Evolutionary conservation across 2,888 invertebrate genomes (phyloP), one percentile per base, ranked within the genome.

Genomic region (Steinernema scapterisci): DNA sequence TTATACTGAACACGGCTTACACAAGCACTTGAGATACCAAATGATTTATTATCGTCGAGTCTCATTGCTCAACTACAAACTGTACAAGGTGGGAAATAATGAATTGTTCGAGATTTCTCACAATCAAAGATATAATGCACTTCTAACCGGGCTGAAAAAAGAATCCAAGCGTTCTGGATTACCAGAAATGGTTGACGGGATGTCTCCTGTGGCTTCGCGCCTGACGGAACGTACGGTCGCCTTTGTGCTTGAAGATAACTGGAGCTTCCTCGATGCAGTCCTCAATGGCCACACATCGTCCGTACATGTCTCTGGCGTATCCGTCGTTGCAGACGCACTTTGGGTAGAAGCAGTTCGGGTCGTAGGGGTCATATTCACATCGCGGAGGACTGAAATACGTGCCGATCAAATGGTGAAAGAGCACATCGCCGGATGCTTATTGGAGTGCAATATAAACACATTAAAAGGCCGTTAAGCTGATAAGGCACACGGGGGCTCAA

Each of bases 311-410:
- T 19, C 74, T 71, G 11, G 71, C 74, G 56, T 48, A 74, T 38
- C 0, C 54, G 16, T 76, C 74, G 46, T 79, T 80, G 75, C 84
- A 84, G 38, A 83, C 78, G 63, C 84, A 84, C 31, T 83, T 74
- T 7, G 84, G 84, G 72, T 78, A 82, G 75, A 78, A 83, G 75
- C 84, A 84, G 73, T 84, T 83, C 52, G 82, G 80, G 70, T 77
- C 73, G 16, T 75, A 71, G 11, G 72, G 23, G 56, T 76, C 77
- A 72, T 79, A 74, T 27, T 78, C 71, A 63, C 84, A 84, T 45
- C 79, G 77, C 0, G 84, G 83, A 54, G 82, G 83, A 63, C 83
- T 83, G 77, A 63, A 82, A 77, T 51, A 2, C n/a, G 23, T n/a
- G 19, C 1, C 25, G 43, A 46, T 70, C 23, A 19, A 38, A 38